These are phyloP conservation scores for Coboldia fuscipes DNA, from an alignment of 1,140 invertebrate genomes.

Conservation along the genomic window DNA sequence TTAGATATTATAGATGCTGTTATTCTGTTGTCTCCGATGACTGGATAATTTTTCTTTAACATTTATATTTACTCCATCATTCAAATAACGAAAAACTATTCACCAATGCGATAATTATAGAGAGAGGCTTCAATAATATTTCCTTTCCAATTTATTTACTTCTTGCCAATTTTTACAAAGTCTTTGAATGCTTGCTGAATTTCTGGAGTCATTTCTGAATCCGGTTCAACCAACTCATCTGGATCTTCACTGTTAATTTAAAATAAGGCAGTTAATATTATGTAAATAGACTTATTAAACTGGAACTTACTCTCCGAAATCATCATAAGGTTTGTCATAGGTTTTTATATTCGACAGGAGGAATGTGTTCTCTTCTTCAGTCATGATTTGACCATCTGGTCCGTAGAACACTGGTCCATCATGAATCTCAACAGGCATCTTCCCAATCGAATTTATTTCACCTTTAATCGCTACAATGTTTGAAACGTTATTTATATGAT, in stretches of 20 bases:
- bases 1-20: no score
- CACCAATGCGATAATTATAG: no score
- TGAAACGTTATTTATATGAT: neutral
- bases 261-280: neutral
- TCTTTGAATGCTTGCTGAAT: slow-evolving; percentile 26
- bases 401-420: slow-evolving; percentile 25
- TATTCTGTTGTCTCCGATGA: no score
- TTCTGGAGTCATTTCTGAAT: slow-evolving; percentile 29
- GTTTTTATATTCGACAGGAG: slow-evolving; percentile 10
- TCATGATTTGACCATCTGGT: slow-evolving; percentile 24
- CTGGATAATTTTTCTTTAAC: no score
- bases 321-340: slow-evolving; percentile 7
- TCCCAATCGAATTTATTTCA: slow-evolving; percentile 7
- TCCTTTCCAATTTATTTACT: no score
- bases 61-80: no score
- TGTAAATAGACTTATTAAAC: neutral
- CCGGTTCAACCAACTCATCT: slow-evolving; percentile 21
- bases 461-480: slow-evolving; percentile 6
- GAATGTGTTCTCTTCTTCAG: slow-evolving; percentile 26
- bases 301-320: slow-evolving; percentile 5
- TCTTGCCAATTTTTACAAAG: no score
- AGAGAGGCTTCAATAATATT: no score
- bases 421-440: slow-evolving; percentile 10
- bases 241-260: slow-evolving; percentile 19
- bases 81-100: no score